These are phyloP conservation scores for Perognathus longimembris DNA, from an alignment of 2,113 vertebrate species.

Conservation along the genomic window DNA sequence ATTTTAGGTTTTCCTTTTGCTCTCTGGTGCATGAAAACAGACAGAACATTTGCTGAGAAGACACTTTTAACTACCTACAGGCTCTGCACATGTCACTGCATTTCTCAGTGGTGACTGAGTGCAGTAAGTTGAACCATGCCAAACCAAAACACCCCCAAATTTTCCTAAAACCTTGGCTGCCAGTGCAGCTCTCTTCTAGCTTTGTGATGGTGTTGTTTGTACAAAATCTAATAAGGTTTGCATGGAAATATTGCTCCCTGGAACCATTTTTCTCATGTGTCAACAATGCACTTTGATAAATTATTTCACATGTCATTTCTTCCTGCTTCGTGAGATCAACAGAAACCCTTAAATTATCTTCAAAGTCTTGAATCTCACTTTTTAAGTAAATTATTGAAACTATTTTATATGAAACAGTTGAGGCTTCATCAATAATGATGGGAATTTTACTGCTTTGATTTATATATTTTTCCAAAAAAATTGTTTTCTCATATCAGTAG, in stretches of 20 bases:
- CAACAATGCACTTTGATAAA: slow-evolving; percentile 78
- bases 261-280: slow-evolving; percentile 74
- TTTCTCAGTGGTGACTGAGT: slow-evolving; percentile 45
- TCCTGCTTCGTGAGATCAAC: slow-evolving; percentile 72
- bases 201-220: slow-evolving; percentile 17
- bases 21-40: slow-evolving; percentile 9
- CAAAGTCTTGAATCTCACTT: slow-evolving; percentile 73
- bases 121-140: background rate
- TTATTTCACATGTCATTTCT: slow-evolving; percentile 77
- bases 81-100: background rate
- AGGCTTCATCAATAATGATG: slow-evolving; percentile 72
- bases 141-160: slow-evolving; percentile 47
- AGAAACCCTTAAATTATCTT: slow-evolving; percentile 79
- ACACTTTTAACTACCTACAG: slow-evolving; percentile 44
- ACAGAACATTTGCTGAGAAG: slow-evolving; percentile 26
- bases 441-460: slow-evolving; percentile 77
- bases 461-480: slow-evolving; percentile 72
- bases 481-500: slow-evolving; percentile 64
- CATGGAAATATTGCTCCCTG: slow-evolving; percentile 68
- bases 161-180: slow-evolving; percentile 62
- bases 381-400: slow-evolving; percentile 81
- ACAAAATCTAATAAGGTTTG: slow-evolving; percentile 67
- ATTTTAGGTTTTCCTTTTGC: slow-evolving; percentile 27
- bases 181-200: background rate
- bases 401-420: slow-evolving; percentile 73